A percentile compares a stretch with the other conserved stretches of the same genome.
phyloP scores from a whole-genome alignment of 1,140 invertebrate species.

The Leguminivora glycinivorella region DNA sequence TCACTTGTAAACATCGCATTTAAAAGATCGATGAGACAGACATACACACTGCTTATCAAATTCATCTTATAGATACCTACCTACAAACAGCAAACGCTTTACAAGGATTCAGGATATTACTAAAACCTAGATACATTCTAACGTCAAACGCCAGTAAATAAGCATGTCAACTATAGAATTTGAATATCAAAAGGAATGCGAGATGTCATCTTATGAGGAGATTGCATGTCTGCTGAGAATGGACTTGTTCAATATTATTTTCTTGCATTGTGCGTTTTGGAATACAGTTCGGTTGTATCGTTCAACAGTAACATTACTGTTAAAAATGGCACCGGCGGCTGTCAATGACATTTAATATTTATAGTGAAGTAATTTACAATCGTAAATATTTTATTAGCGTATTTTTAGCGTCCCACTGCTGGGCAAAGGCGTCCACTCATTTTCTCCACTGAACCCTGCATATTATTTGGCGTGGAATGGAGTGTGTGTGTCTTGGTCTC shows the following conservation, averaged over 20 bases:
- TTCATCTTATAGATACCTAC: no score
- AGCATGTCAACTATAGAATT: constrained; percentile 13
- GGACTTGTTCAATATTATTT: neutral
- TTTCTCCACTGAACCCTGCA: no score
- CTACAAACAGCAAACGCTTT: neutral
- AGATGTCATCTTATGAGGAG: neutral
- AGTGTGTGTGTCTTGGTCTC: no score
- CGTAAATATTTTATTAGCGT: no score
- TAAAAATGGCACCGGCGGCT: neutral
- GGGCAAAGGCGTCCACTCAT: no score
- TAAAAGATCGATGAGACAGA: neutral
- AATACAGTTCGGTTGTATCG: neutral
- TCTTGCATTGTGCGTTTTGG: neutral
- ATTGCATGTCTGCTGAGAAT: constrained; percentile 10
- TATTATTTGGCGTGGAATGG: no score
- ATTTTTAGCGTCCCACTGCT: no score
- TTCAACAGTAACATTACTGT: no score
- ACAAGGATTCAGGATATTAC: neutral
- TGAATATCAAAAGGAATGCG: neutral
- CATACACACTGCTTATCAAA: neutral
- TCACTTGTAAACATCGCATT: neutral
- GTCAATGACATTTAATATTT: neutral
- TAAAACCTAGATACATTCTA: neutral
- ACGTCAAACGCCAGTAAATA: constrained; percentile 1
- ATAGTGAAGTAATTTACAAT: no score